Conservation (phyloP, 2,113 vertebrate genomes). For the human (Homo sapiens) region GRCh38 chr1:101913001-101913500, state of each 20-base stretch:
- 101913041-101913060: constrained; percentile 56
- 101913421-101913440: constrained; percentile 6
- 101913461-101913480: neutral
- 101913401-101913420: neutral
- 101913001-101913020: neutral
- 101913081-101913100: constrained; percentile 50
- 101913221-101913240: constrained; percentile 64
- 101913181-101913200: constrained; percentile 51
- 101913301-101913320: constrained; percentile 60
- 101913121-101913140: constrained; percentile 71
- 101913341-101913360: neutral
- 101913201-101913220: constrained; percentile 65
- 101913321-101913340: neutral
- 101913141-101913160: constrained; percentile 72
- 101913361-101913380: constrained; percentile 30
- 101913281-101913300: constrained; percentile 56
- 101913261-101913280: constrained; percentile 66
- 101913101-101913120: constrained; percentile 50
- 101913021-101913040: constrained; percentile 49
- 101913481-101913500: neutral
- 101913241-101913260: constrained; percentile 69
- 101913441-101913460: neutral
- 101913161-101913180: constrained; percentile 66
- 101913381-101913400: neutral
- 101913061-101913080: constrained; percentile 34